A percentile compares a stretch with the other conserved stretches of the same genome.
phyloP scores from a whole-genome alignment of 2,888 invertebrate genomes.

The Luperina testacea region DNA sequence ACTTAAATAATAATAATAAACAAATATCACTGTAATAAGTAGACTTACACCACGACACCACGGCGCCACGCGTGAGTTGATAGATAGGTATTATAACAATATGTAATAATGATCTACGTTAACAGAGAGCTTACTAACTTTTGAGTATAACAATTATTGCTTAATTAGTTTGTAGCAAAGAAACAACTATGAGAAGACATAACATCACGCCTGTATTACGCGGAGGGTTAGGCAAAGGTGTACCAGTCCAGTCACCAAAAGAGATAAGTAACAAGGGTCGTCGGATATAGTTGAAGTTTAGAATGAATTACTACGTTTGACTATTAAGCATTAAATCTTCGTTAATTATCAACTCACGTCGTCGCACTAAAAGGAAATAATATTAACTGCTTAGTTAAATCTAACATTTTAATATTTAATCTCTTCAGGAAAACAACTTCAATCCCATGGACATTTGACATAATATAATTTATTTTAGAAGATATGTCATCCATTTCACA shows the following conservation, averaged over 20 bases:
- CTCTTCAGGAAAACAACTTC: background rate
- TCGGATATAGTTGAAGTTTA: too few species aligned
- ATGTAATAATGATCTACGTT: constrained; percentile 34
- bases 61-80: constrained; percentile 52
- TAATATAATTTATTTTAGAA: background rate
- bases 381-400: constrained; percentile 63
- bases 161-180: constrained; percentile 13
- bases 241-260: too few species aligned
- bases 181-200: background rate
- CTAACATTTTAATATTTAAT: constrained; percentile 29
- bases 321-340: constrained; percentile 28
- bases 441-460: background rate
- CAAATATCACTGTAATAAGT: constrained; percentile 69
- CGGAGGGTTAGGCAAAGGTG: background rate
- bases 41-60: constrained; percentile 59
- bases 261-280: too few species aligned
- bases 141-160: constrained; percentile 58
- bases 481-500: background rate
- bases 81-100: constrained; percentile 29
- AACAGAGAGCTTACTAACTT: constrained; percentile 62
- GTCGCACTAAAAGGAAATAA: constrained; percentile 22
- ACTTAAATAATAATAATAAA: constrained; percentile 66
- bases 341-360: constrained; percentile 55
- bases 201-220: too few species aligned
- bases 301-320: background rate